Evolutionary conservation across 2,113 vertebrate species (phyloP), one percentile per base, ranked within the genome.

Genomic region (Onychorhynchus coronatus): DNA sequence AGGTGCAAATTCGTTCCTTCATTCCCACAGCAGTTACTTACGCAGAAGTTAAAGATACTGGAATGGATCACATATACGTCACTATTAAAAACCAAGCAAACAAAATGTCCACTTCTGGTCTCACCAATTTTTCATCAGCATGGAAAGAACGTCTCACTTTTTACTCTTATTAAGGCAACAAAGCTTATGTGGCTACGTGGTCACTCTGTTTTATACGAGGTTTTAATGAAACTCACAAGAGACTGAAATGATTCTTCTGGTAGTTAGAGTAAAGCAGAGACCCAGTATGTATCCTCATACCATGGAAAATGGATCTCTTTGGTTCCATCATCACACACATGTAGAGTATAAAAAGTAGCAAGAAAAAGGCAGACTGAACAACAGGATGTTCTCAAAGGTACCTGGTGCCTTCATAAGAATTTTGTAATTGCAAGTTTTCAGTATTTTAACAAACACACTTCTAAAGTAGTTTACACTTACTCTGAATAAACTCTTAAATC

Each of bases 111-210:
- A 3, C 25, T 23, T 88, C 33, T 37, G 6, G 20, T 74, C 8
- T 13, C 30, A 74, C 28, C 39, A n/a, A 25, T 46, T 73, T 65
- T n/a, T 70, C 21, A 28, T n/a, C 25, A 41, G n/a, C 39, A 25
- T 11, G 20, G 37, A 59, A 70, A 92, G 31, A 56, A n/a, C 0
- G 0, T 24, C 12, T 68, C 16, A 62, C 8, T 66, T 30, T 22
- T 55, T 66, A 13, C 59, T 77, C 18, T 47, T 78, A 14, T 14
- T n/a, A 59, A 65, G 9, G 59, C 20, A 63, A 25, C 8, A 44
- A 72, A 55, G 28, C 46, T 61, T n/a, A 20, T 18, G 35, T 14
- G 35, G 21, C 35, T 23, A 12, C 30, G 12, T 41, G 49, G 39
- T 41, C 19, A 41, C 27, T n/a, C 47, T 75, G 20, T 76, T 81